Evolutionary conservation across 2,888 invertebrate genomes (phyloP), one percentile per base, ranked within the genome.

Genomic region (Oscheius sp.): DNA sequence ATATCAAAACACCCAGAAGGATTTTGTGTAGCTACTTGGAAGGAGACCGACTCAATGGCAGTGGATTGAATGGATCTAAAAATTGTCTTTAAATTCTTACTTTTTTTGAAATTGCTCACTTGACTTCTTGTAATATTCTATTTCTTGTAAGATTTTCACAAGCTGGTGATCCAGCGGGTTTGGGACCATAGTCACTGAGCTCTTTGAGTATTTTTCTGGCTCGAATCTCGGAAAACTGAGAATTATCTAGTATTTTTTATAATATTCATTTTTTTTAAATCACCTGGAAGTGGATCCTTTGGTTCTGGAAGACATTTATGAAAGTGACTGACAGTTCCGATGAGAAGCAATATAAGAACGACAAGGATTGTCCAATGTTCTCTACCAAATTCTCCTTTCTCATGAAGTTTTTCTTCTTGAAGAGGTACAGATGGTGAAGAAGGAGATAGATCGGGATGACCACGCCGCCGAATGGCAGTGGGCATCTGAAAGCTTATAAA

Each of bases 141-240:
- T 72, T 70, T 30, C 77, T 71, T 4, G 80, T 73, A 8, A 73
- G 33, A n/a, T 65, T 67, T 57, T 79, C 80, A 57, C 80, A 79
- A 63, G 77, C 74, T 45, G 69, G 66, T 12, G 74, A 73, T 32
- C 80, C 80, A 22, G 78, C 74, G 4, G 80, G 80, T 68, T 81
- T 81, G 67, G 78, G 75, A 0, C 80, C 80, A 51, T 59, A 71
- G 38, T 75, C 72, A 2, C 78, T 77, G 24, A 80, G 47, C 38
- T 77, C 75, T 17, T 74, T 67, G 2, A 81, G 68, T 1, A 80
- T 66, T 36, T 49, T 50, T 0, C 71, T 49, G 1, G 76, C 79
- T 22, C 80, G 67, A 8, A 67, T 67, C 32, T 80, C 80, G 14
- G 80, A 80, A 33, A 80, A 80, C 20, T 68, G 68, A n/a, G 75